Conservation (phyloP, 2,888 invertebrate species). For the Nezara viridula region DNA sequence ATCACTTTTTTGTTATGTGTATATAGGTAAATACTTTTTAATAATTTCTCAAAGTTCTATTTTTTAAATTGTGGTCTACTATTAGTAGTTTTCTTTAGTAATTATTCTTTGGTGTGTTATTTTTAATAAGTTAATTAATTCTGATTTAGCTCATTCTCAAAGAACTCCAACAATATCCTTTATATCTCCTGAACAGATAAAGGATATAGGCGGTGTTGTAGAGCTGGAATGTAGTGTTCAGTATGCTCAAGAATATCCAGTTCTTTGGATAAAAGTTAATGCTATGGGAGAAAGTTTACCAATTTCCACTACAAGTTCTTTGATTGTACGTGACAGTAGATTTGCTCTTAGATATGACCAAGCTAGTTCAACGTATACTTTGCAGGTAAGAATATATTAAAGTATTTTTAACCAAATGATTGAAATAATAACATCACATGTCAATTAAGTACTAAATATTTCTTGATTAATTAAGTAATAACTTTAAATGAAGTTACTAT, state of each 20-base stretch:
- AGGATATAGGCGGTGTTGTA: conserved; percentile 90
- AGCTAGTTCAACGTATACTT: conserved; percentile 84
- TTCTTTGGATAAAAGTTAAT: conserved; percentile 83
- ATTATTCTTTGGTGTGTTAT: conserved; percentile 6
- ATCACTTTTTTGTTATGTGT: not conserved
- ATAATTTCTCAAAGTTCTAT: not conserved
- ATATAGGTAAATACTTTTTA: not conserved
- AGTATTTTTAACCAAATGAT: not conserved
- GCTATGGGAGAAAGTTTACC: conserved; percentile 78
- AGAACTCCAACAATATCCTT: conserved; percentile 91
- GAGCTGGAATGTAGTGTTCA: conserved; percentile 91
- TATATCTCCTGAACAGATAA: conserved; percentile 91
- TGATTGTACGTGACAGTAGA: conserved; percentile 87
- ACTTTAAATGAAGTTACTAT: no score
- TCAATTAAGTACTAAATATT: no score
- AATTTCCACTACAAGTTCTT: conserved; percentile 84
- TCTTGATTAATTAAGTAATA: no score
- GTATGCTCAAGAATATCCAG: conserved; percentile 88
- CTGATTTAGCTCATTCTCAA: conserved; percentile 74
- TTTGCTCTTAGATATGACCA: conserved; percentile 85
- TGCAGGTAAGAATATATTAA: conserved; percentile 73
- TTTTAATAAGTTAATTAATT: not conserved
- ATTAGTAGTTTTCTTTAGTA: not conserved
- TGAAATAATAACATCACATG: not conserved
- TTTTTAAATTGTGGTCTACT: not conserved